Evolutionary conservation across 1,140 invertebrate species (phyloP).

Genomic region (Hycleus cichorii): DNA sequence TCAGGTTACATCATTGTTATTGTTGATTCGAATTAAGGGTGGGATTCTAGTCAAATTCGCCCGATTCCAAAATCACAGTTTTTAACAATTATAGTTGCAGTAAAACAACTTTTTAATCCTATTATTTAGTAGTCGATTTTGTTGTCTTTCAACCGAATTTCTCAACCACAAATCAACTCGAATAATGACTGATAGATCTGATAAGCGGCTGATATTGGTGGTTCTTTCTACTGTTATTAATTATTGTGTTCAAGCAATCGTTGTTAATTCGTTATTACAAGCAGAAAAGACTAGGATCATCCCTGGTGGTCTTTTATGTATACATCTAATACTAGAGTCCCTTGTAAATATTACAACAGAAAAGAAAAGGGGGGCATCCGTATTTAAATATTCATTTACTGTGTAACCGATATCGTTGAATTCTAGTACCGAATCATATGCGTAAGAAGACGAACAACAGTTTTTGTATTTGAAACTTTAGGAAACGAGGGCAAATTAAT

Average conservation of each 20-base stretch:
- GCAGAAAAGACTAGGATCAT: not conserved
- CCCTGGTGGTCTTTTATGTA: conserved; percentile 17
- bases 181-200: too few species aligned
- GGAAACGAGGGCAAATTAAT: too few species aligned
- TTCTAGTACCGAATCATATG: not conserved
- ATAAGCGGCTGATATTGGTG: not conserved
- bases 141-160: too few species aligned
- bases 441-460: too few species aligned
- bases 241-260: conserved; percentile 23
- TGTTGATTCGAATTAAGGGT: not conserved
- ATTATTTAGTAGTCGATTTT: too few species aligned
- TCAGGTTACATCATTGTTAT: not conserved
- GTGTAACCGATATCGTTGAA: conserved; percentile 14
- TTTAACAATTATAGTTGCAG: too few species aligned
- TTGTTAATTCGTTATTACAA: conserved; percentile 19
- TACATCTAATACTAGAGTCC: conserved; percentile 8
- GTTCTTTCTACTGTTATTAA: conserved; percentile 9
- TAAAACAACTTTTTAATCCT: too few species aligned
- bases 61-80: too few species aligned
- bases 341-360: conserved; percentile 3
- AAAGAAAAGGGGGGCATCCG: not conserved
- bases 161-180: too few species aligned
- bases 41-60: not conserved
- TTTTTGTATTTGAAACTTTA: too few species aligned
- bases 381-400: conserved; percentile 19